Base-by-base conservation (phyloP, 2,888 invertebrate species). In the Agrenia bidenticulata region DNA sequence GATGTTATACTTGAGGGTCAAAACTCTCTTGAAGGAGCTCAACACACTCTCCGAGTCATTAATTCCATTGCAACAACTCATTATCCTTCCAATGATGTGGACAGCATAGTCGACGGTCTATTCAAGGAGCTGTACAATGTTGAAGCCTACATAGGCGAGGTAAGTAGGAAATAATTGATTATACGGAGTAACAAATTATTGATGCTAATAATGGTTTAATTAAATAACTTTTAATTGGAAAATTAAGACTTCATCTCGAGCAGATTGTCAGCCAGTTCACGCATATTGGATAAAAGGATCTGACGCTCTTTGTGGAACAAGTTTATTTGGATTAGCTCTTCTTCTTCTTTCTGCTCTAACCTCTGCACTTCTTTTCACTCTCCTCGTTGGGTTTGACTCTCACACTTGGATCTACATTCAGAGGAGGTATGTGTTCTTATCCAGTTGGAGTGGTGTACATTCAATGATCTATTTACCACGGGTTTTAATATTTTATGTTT, bases 331-430 rank as follows among this genome's bases (percentile, higher is more conserved):
- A 60, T 81, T 93, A 72, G 88, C 90, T 1, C 85, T 95, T 63
- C 92, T 96, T 85, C 83, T 96, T 76, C 82, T 91, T 66, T 92
- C 94, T 32, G 89, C 94, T 67, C 86, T 92, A 42, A 86, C 89
- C 42, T 90, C 94, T 37, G 95, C 95, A 13, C 85, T 96, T 73
- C 84, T 95, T 76, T 88, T 96, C 80, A 94, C 95, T 0, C 87
- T 94, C 32, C 87, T 95, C 76, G 94, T 95, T 58, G 91, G 95
- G 85, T 89, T 96, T 61, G 94, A 95, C 79, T 95, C 94, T 2
- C 94, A 95, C 78, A 94, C 95, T 9, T 96, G 96, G 95, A 94
- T 95, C 79, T 94, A 95, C 79, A 94, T 95, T 74, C 87, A 93
- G 78, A 93, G 92, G 82, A 88, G 89, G 94, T 87, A 82, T 64